Conservation (phyloP, 1,140 invertebrate genomes). For the Whitmania pigra region DNA sequence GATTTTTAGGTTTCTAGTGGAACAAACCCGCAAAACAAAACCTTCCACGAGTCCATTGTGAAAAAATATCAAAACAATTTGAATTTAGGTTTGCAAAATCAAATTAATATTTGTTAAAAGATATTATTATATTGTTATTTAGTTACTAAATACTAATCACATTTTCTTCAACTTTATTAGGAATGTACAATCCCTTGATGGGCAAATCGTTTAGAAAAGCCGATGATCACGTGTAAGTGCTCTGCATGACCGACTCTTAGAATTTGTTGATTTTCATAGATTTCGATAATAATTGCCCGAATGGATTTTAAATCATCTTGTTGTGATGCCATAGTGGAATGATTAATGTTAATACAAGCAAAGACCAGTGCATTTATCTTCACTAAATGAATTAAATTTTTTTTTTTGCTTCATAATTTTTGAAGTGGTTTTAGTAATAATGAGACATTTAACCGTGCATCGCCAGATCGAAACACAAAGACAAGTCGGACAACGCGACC, state of each 20-base stretch:
- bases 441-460: too few species aligned
- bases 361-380: too few species aligned
- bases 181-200: not conserved
- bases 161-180: not conserved
- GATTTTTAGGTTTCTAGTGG: not conserved
- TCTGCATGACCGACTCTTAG: too few species aligned
- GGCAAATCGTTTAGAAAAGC: constrained; percentile 9
- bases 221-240: not conserved
- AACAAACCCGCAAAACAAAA: constrained; percentile 1
- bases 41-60: not conserved
- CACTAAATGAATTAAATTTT: too few species aligned
- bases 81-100: not conserved
- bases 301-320: too few species aligned
- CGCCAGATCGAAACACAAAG: constrained; percentile 47
- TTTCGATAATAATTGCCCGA: too few species aligned
- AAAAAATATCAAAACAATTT: constrained; percentile 7
- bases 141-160: not conserved
- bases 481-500: constrained; percentile 89
- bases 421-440: too few species aligned
- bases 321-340: too few species aligned
- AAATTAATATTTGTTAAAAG: not conserved
- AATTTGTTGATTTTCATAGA: too few species aligned
- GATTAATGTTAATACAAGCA: too few species aligned
- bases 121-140: not conserved
- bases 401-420: too few species aligned